Evolutionary conservation across 1,140 invertebrate species (phyloP), one percentile per base, ranked within the genome.

Genomic region (Gryon sp.): DNA sequence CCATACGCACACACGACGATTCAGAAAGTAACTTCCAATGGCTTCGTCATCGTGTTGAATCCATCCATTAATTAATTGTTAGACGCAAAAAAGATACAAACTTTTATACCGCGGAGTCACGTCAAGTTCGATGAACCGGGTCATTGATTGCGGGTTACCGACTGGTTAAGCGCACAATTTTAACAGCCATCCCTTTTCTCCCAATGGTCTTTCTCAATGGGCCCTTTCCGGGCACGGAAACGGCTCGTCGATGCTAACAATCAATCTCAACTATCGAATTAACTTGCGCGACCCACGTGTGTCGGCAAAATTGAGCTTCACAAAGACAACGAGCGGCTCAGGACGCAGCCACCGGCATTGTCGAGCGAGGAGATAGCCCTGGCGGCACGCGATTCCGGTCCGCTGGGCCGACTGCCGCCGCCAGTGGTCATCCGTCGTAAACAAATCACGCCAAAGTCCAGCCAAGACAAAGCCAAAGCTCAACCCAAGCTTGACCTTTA

Each of bases 391-490:
- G 70, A 68, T 22, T 59, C 59, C 30, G 59, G 59, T 50, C 20
- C 50, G 7, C 19, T 66, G 24, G 36, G 66, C 68, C 82, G 75
- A 66, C 66, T 81, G 34, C 83, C 83, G 41, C 84, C 84, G 15
- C 83, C 83, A 36, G 83, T 85, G 75, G 78, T 83, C 60, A 85
- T 85, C 43, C 83, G 83, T 11, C 78, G 84, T 24, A 85, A 84
- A 41, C 84, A 84, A 22, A 83, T 85, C 1, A 36, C 46, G 20
- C 62, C 43, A 0, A 73, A 69, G 7, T 0, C 24, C 12, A 19
- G 0, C 8, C n/a, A n/a, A n/a, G 8, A 1, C 15, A 48, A 24
- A 22, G 11, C n/a, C 4, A 45, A 53, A 6, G 43, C 12, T 12
- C 40, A 53, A 3, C 52, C 41, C 9, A 34, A 46, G 11, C 24